Base-by-base conservation (phyloP, 2,888 invertebrate species). In the Drosophila pseudotakahashii region DNA sequence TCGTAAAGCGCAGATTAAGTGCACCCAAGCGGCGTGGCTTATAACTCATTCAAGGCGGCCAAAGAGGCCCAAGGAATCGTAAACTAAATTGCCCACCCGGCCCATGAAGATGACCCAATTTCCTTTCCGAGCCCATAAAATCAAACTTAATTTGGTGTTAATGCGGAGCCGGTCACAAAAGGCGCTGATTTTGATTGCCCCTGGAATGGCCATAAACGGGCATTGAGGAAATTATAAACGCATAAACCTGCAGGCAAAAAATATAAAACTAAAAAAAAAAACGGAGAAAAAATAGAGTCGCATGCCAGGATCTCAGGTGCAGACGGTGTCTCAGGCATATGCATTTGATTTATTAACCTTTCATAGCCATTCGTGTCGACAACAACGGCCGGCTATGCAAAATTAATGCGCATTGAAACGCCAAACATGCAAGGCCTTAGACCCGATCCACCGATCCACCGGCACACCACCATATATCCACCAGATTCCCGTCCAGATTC, bases 331-430 rank as follows among this genome's bases (percentile, higher is more conserved):
- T 16, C 79, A 77, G 81, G 86, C 84, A 82, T 78, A 82, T 87
- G 79, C 81, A 89, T 89, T 89, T 84, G 89, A 84, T 84, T 89
- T 84, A 84, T 84, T 87, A 89, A 84, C 84, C 89, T 87, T 84
- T 84, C 89, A 75, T 84, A 81, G 88, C 89, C 84, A 85, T 87
- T 82, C 82, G 82, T 82, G 82, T 88, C 89, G 88, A 81, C 81
- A 77, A 86, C 78, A 83, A 58, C 67, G 51, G 58, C 59, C 61
- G 44, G 54, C 62, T 39, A 51, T 37, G 55, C 61, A 87, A 87
- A 88, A 84, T 84, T 87, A 84, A 84, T 88, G 89, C 89, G 85
- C 89, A 79, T 72, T 88, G 81, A 89, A 88, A 89, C 73, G 89
- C 88, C 88, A 79, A 84, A 89, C 84, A 89, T 87, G 89, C 88